Conservation (phyloP, 2,797 vertebrate species). For the Sus cebifrons region DNA sequence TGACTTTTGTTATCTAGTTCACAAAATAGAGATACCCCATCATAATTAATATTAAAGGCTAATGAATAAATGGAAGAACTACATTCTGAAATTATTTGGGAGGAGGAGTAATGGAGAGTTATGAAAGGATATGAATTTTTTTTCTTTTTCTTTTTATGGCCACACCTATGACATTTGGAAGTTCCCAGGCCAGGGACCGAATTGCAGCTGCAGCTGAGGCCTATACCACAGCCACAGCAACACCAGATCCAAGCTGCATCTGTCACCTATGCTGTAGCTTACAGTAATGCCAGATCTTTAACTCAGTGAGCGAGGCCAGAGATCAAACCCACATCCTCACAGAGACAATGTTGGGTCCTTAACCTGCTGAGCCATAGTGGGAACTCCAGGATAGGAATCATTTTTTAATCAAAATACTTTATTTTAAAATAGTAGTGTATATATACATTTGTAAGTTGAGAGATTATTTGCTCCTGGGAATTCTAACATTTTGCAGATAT, state of each 20-base stretch:
- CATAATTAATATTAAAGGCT: slow-evolving; percentile 86
- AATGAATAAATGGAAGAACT: slow-evolving; percentile 77
- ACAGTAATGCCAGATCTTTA: too few relatives aligned
- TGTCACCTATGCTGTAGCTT: too few relatives aligned
- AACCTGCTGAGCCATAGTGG: too few relatives aligned
- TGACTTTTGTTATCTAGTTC: slow-evolving; percentile 76
- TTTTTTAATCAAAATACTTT: slow-evolving; percentile 45
- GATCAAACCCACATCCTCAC: too few relatives aligned
- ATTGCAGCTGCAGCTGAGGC: too few relatives aligned
- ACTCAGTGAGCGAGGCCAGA: too few relatives aligned
- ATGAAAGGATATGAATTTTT: not conserved
- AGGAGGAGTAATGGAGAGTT: slow-evolving; percentile 1
- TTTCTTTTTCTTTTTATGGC: too few relatives aligned
- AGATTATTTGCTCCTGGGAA: not conserved
- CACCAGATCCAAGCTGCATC: too few relatives aligned
- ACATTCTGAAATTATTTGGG: slow-evolving; percentile 25
- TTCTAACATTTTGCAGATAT: slow-evolving; percentile 7
- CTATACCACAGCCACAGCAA: too few relatives aligned
- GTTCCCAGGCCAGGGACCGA: too few relatives aligned
- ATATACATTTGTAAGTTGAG: not conserved
- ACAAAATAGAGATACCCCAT: slow-evolving; percentile 82
- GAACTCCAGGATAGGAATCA: not conserved
- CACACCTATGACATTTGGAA: too few relatives aligned
- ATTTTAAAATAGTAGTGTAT: not conserved
- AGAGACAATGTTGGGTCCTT: too few relatives aligned